Evolutionary conservation across 2,113 vertebrate genomes (phyloP), one percentile per base, ranked within the genome.

Genomic region (Daboia siamensis): DNA sequence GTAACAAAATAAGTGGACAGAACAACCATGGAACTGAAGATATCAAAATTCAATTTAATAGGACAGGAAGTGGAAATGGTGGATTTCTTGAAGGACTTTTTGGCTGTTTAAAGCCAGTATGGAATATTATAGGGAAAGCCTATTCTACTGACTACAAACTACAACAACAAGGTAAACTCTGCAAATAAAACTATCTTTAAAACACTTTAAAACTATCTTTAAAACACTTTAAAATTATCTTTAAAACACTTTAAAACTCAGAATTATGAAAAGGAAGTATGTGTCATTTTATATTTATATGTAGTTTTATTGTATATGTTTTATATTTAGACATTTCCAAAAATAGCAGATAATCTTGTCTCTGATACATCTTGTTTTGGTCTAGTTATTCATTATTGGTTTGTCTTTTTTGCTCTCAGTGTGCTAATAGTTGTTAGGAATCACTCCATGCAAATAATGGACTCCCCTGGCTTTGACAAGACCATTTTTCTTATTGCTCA

Each of bases 91-190:
- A 99, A 95, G 99, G 99, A 46, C 98, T 99, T 1, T 99, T 99
- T 0, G 99, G 99, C 24, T 99, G 99, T 93, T 97, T 99, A 52
- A 97, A 98, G 89, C 99, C 99, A 0, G 99, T 99, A 13, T 99
- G 99, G 99, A 99, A 99, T 96, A 99, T 99, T 96, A 99, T 99
- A 0, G 99, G 99, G 92, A 99, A 99, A 95, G 99, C 99, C 0
- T 99, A 99, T 95, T 99, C 99, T 44, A 99, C 99, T 0, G 99
- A 99, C 95, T 99, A 99, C 97, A 99, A 99, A 90, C 97, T 99
- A 51, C 99, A 99, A 89, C 99, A 99, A 96, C 99, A 99, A 98
- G 99, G 99, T 99, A 91, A 96, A 98, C 0, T 3, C 2, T 2
- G 2, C 3, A 0, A 3, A 4, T 11, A 4, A 29, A 0, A 24